phyloP scores from a whole-genome alignment of 2,113 vertebrate species.

The Eolophus roseicapilla region DNA sequence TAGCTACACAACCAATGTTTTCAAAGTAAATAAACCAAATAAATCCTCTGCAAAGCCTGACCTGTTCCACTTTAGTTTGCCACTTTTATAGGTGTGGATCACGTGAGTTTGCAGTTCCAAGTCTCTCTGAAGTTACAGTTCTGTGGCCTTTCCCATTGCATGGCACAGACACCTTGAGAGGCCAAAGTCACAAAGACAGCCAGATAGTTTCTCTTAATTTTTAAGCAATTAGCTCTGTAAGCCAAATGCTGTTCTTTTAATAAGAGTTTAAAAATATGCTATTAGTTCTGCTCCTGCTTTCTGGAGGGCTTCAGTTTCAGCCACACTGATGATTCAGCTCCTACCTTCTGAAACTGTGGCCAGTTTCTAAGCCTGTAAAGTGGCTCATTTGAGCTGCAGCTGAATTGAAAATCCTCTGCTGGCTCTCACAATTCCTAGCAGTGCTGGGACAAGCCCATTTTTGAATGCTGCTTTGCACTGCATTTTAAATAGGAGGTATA shows the following conservation, averaged over 20 bases:
- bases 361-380: neutral
- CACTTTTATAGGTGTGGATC: neutral
- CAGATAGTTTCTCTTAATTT: neutral
- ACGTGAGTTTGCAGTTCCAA: accelerated
- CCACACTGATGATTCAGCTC: neutral
- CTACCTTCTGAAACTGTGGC: neutral
- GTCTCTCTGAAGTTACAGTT: neutral
- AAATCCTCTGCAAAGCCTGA: neutral
- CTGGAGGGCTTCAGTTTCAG: neutral
- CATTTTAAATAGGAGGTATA: neutral
- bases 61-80: neutral
- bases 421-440: neutral
- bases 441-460: neutral
- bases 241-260: neutral
- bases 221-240: neutral
- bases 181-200: neutral
- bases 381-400: neutral
- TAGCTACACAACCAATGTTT: neutral
- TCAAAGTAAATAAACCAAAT: neutral
- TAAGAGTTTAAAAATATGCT: neutral
- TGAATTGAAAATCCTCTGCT: neutral
- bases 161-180: neutral
- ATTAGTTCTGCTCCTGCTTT: neutral
- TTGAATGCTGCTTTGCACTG: neutral
- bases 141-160: neutral